A percentile compares a stretch with the other conserved stretches of the same genome.
phyloP scores from a whole-genome alignment of 2,888 invertebrate genomes.

The Luperina testacea region DNA sequence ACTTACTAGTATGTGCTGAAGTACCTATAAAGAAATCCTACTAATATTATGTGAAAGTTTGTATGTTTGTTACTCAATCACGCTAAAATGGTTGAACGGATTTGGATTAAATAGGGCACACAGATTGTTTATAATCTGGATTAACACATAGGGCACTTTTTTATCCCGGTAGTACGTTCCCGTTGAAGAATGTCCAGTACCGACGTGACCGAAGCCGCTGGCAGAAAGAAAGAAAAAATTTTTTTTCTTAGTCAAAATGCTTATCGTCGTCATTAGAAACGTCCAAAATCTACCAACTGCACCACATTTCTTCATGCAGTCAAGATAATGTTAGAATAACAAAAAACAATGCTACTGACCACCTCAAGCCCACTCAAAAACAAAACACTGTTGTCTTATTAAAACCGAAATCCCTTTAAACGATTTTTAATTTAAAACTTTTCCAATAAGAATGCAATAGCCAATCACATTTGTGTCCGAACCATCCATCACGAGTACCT shows the following conservation, averaged over 20 bases:
- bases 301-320: background rate
- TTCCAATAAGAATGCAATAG: conserved; percentile 61
- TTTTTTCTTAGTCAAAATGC: too few species aligned
- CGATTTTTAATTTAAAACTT: conserved; percentile 26
- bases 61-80: background rate
- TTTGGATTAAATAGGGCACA: background rate
- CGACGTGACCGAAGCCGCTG: too few species aligned
- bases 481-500: conserved; percentile 81
- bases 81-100: background rate
- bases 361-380: background rate
- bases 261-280: background rate
- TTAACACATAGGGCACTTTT: background rate
- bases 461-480: conserved; percentile 76
- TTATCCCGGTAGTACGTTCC: background rate
- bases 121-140: background rate
- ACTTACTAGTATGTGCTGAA: background rate
- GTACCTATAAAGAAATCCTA: background rate
- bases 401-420: background rate
- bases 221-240: too few species aligned
- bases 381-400: conserved; percentile 3
- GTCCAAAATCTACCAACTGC: background rate
- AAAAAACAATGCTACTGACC: rapidly evolving
- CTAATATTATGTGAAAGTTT: background rate
- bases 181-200: background rate
- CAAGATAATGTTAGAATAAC: background rate